phyloP scores from a whole-genome alignment of 2,113 vertebrate species.

The Notothenia rossii region DNA sequence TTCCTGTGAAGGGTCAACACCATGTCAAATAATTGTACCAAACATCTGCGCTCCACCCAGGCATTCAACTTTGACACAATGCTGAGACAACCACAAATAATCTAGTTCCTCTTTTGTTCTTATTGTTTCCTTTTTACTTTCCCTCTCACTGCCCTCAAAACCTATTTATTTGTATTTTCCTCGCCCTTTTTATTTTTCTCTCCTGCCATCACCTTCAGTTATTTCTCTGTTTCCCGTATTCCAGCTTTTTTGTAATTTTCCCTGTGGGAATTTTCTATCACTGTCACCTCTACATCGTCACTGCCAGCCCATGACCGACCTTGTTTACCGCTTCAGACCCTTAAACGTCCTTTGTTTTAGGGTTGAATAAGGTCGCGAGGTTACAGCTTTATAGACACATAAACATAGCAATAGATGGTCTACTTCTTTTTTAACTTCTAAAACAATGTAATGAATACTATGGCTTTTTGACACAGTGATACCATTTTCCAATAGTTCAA shows the following conservation, averaged over 20 bases:
- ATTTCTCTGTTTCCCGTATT: slow-evolving; percentile 3
- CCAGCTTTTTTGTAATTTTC: background rate
- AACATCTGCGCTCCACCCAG: slow-evolving; percentile 65
- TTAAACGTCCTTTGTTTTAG: slow-evolving; percentile 19
- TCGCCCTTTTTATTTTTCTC: slow-evolving; percentile 28
- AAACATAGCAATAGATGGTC: slow-evolving; percentile 21
- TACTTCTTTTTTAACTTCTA: background rate
- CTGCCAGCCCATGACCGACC: slow-evolving; percentile 37
- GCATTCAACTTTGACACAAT: slow-evolving; percentile 75
- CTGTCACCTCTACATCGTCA: slow-evolving; percentile 20
- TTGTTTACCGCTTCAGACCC: slow-evolving; percentile 20
- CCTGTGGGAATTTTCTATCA: slow-evolving; percentile 7
- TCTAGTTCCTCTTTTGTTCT: slow-evolving; percentile 48
- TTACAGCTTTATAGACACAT: slow-evolving; percentile 12
- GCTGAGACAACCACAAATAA: slow-evolving; percentile 62
- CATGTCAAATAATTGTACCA: slow-evolving; percentile 68
- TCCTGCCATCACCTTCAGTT: slow-evolving; percentile 4
- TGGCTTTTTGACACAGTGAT: too few species aligned
- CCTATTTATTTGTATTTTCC: slow-evolving; percentile 3
- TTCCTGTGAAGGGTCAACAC: slow-evolving; percentile 66
- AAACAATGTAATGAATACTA: background rate
- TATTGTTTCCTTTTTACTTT: slow-evolving; percentile 51
- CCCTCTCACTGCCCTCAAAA: slow-evolving; percentile 27
- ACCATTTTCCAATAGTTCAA: too few species aligned
- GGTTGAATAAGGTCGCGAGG: slow-evolving; percentile 27